phyloP scores from a whole-genome alignment of 2,888 invertebrate species.

The Galerucella calmariensis region DNA sequence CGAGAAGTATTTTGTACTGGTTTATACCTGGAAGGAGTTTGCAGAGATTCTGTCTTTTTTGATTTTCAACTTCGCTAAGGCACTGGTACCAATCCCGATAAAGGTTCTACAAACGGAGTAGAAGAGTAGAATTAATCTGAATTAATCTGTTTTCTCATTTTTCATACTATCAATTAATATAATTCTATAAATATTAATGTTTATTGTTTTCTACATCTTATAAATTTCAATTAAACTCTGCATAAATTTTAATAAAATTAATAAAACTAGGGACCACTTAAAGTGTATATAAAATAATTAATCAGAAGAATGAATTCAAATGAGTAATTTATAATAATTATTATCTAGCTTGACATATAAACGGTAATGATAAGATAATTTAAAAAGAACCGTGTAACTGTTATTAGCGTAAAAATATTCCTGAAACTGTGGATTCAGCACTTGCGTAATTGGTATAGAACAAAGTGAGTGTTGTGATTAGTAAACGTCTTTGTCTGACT shows the following conservation, averaged over 20 bases:
- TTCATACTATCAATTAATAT: too few relatives aligned
- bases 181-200: background rate
- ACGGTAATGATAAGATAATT: background rate
- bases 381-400: background rate
- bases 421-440: conserved; percentile 19
- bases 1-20: too few relatives aligned
- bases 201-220: background rate
- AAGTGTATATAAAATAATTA: background rate
- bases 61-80: too few relatives aligned
- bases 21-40: too few relatives aligned
- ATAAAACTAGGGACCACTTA: background rate
- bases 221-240: too few relatives aligned
- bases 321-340: background rate
- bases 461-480: conserved; percentile 37
- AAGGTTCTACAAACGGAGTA: too few relatives aligned
- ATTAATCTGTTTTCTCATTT: too few relatives aligned
- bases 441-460: conserved; percentile 34
- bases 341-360: background rate
- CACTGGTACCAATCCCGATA: too few relatives aligned
- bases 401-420: background rate
- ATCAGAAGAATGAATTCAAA: background rate
- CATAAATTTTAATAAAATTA: background rate
- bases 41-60: too few relatives aligned
- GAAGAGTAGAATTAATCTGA: too few relatives aligned
- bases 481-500: conserved; percentile 32